Percentiles rank a stretch among this genome's conserved stretches.
phyloP scores from a whole-genome alignment of 35 echinoderm and acorn worm genomes.

The Amphiura filiformis region DNA sequence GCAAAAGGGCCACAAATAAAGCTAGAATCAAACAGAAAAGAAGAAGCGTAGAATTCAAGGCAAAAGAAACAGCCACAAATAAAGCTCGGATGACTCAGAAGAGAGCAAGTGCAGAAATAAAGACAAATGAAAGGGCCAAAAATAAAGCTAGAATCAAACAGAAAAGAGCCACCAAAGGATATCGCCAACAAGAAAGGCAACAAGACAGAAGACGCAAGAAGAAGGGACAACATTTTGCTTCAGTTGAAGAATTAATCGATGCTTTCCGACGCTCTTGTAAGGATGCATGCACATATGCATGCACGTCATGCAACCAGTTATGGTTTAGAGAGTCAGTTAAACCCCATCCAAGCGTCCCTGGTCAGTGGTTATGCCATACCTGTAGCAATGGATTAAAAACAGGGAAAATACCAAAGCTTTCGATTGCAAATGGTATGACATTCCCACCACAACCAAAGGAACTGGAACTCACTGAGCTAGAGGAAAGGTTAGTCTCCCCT shows the following conservation, averaged over 20 bases:
- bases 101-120: not conserved
- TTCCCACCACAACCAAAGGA: not conserved
- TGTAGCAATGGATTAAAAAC: not conserved
- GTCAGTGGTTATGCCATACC: slow-evolving; percentile 5
- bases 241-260: not conserved
- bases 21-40: not conserved
- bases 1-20: not conserved
- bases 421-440: not conserved
- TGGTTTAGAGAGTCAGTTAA: not conserved
- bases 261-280: not conserved
- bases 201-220: not conserved
- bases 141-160: not conserved
- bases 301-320: not conserved
- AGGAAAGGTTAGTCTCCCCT: slow-evolving; percentile 1
- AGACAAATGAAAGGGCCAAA: not conserved
- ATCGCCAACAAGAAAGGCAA: not conserved
- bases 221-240: not conserved
- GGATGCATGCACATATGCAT: not conserved
- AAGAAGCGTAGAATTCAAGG: not conserved
- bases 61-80: not conserved
- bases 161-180: not conserved
- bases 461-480: not conserved
- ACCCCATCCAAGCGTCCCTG: not conserved
- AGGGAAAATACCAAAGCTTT: not conserved
- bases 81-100: not conserved